Evolutionary conservation across 1,140 invertebrate species (phyloP).

Genomic region (Drosophila leontia): DNA sequence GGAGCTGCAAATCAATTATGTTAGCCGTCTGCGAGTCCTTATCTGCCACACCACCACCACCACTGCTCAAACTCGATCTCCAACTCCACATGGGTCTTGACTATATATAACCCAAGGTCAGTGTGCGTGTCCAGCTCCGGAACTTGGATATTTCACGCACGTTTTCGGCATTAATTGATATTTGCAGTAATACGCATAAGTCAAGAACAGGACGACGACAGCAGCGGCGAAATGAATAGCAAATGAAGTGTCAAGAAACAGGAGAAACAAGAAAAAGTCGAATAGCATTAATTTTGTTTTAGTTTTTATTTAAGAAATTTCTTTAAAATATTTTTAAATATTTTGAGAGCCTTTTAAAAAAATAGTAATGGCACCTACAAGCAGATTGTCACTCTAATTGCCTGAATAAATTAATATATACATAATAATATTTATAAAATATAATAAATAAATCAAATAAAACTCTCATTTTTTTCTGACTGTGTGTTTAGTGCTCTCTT

Average conservation of each 20-base stretch:
- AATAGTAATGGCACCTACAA: too few relatives aligned
- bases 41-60: conserved; percentile 22
- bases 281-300: not conserved
- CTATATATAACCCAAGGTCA: conserved; percentile 70
- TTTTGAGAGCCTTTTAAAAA: too few relatives aligned
- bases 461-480: not conserved
- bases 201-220: conserved; percentile 58
- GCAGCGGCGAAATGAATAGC: conserved; percentile 71
- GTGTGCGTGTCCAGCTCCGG: conserved; percentile 27
- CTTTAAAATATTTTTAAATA: not conserved
- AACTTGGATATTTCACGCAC: conserved; percentile 70
- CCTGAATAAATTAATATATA: too few relatives aligned
- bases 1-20: conserved; percentile 73
- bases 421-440: too few relatives aligned
- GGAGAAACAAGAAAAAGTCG: not conserved
- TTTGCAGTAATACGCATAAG: conserved; percentile 81
- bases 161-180: conserved; percentile 79
- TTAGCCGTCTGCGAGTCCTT: conserved; percentile 59
- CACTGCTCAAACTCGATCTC: conserved; percentile 1
- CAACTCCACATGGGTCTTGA: conserved; percentile 45
- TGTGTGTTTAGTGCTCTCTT: conserved; percentile 16
- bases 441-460: not conserved
- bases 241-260: conserved; percentile 47
- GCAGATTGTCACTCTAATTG: too few relatives aligned
- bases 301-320: not conserved